phyloP scores from a whole-genome alignment of 2,888 invertebrate genomes.

The Oeneis ivallda region DNA sequence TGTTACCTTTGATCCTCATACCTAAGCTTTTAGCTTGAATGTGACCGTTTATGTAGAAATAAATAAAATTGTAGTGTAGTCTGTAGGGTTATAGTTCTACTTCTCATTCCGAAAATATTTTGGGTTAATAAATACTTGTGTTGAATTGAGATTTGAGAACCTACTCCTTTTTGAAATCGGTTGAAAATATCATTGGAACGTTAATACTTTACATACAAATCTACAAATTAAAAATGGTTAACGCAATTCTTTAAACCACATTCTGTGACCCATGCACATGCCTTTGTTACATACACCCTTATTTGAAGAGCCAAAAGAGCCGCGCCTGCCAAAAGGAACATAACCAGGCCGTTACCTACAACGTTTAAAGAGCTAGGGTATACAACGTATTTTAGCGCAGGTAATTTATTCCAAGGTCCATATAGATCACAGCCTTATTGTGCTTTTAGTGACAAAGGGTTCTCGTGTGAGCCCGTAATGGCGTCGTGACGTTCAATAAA shows the following conservation, averaged over 20 bases:
- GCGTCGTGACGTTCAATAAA: conserved; percentile 17
- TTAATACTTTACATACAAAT: too few species aligned
- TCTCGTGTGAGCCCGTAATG: conserved; percentile 11
- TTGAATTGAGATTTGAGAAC: too few species aligned
- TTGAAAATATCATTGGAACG: too few species aligned
- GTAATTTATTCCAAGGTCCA: conserved; percentile 1
- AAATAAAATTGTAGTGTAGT: too few species aligned
- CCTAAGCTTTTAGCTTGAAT: background rate
- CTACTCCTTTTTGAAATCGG: too few species aligned
- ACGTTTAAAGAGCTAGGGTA: background rate
- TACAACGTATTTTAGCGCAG: background rate
- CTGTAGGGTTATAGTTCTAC: too few species aligned
- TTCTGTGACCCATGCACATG: too few species aligned
- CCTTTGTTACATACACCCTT: background rate
- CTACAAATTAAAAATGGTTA: too few species aligned
- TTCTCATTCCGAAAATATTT: too few species aligned
- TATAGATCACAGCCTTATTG: background rate
- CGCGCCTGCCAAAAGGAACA: background rate
- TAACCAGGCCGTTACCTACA: background rate
- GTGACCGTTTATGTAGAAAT: background rate
- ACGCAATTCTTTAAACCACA: too few species aligned
- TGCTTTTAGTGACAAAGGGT: conserved; percentile 19
- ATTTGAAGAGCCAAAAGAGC: background rate
- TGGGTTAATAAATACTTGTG: too few species aligned
- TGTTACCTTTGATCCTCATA: background rate